Evolutionary conservation across 2,888 invertebrate species (phyloP), one percentile per base, ranked within the genome.

Genomic region (Acleris emargana): DNA sequence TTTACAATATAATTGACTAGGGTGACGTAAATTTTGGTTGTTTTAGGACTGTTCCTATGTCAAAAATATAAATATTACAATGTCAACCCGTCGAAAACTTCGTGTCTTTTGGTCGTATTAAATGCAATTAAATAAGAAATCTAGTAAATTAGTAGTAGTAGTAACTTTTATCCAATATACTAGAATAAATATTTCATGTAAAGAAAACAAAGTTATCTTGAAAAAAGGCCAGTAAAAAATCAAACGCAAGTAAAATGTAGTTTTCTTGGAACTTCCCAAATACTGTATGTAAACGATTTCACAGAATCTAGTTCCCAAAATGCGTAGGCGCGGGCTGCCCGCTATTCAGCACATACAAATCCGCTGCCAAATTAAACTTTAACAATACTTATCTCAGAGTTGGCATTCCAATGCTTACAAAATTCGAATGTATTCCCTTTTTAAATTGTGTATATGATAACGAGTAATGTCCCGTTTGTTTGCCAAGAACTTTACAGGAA

Each of bases 1-100:
- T 70, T 72, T 69, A 70, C 68, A 72, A 73, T 72, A 73, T 75
- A 69, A 73, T 68, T 67, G 61, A 9, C 62, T 67, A 61, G 74
- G 73, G 74, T 74, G 73, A 64, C 77, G 32, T 67, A 3, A 25
- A 13, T 32, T 53, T 58, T 0, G 2, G 1, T 50, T 11, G 3
- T 20, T 50, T 57, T 38, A 32, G 49, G 60, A 54, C 3, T 51
- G 50, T 25, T 54, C 42, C 43, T 9, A 9, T n/a, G 6, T 11
- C 18, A 9, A 28, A 5, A 43, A 43, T 43, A 43, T 32, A 7
- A 38, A 49, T 13, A 16, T 45, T n/a, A n/a, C 6, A 43, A 6
- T 43, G 0, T 43, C 3, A 43, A 43, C 11, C 28, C 28, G 9
- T 28, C 7, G 28, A 28, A 28, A 7, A 28, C 25, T 25, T 25